Percentiles rank a stretch among this genome's conserved stretches.
phyloP scores from a whole-genome alignment of 2,888 invertebrate species.

The Anarsia innoxiella region DNA sequence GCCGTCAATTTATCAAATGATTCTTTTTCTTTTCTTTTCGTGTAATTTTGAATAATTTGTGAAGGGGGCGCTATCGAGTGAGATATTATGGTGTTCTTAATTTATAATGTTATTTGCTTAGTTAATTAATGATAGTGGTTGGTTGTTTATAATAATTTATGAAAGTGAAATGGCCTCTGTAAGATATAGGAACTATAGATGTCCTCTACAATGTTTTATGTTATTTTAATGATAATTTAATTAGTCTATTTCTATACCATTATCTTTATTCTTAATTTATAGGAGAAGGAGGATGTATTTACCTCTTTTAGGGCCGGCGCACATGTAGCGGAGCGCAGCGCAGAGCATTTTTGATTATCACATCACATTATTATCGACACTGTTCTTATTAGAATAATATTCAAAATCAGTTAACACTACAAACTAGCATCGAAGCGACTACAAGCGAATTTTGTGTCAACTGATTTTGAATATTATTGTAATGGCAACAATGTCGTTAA shows the following conservation, averaged over 20 bases:
- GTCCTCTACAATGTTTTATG: constrained; percentile 33
- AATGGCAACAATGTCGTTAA: too few species aligned
- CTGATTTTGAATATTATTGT: too few species aligned
- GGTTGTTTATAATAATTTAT: constrained; percentile 33
- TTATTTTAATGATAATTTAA: constrained; percentile 31
- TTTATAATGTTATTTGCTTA: constrained; percentile 48
- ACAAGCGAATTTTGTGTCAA: too few species aligned
- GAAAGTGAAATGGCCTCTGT: constrained; percentile 22
- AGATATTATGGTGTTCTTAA: constrained; percentile 38
- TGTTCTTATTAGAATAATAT: too few species aligned
- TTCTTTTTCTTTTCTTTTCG: constrained; percentile 44
- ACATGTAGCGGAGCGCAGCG: too few species aligned
- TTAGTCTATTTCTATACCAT: constrained; percentile 12
- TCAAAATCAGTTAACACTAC: too few species aligned
- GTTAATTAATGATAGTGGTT: constrained; percentile 53
- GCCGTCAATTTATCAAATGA: constrained; percentile 48
- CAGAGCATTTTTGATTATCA: too few species aligned
- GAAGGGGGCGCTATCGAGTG: constrained; percentile 47
- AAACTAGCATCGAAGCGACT: too few species aligned
- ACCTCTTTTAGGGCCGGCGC: too few species aligned
- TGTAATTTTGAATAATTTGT: constrained; percentile 61
- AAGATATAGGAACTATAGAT: constrained; percentile 24
- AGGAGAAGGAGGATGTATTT: too few species aligned
- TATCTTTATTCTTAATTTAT: constrained; percentile 4
- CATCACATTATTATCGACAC: too few species aligned